Base-by-base conservation (phyloP, 2,888 invertebrate species). In the Trachelus troglodyta region DNA sequence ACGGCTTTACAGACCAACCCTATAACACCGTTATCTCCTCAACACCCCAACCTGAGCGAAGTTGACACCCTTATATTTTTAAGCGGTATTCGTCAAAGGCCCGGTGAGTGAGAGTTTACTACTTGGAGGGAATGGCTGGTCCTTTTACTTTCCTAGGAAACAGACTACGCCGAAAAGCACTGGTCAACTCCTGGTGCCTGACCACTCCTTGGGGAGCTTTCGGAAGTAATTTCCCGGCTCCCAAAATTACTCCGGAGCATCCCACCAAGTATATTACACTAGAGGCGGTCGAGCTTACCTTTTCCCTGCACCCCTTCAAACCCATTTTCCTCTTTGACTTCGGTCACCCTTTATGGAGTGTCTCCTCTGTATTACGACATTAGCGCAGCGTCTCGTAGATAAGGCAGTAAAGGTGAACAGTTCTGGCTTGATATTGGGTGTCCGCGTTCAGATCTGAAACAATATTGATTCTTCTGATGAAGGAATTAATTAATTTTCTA, bases 391-490 rank as follows among this genome's bases (percentile, higher is more conserved):
- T 78, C 77, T 83, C 74, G 79, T 82, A 79, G 78, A 79, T 81
- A 77, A 80, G 78, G 12, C 34, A n/a, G 73, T 11, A 34, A 33
- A 23, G 75, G 34, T 34, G 69, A 75, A 69, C 69, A 69, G 9
- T 34, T 35, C 33, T 15, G 12, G 71, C 31, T 33, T 31, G 71
- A 34, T 71, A 69, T 71, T 1, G 33, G 71, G 33, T 31, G 33
- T 71, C 34, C 71, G 11, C 12, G 73, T 79, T 75, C 74, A 75
- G 69, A 68, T 35, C 76, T 79, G 76, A 34, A 82, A 81, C 80
- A 84, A 83, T 83, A 85, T 84, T 81, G 85, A 84, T 82, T 82
- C 82, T 82, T 78, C 81, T 85, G 84, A 86, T 79, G 81, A 86
- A 85, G 79, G 81, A 83, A 84, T 85, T 71, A 85, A 85, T 85